Conservation (phyloP, 1,140 invertebrate genomes). For the Lepidurus packardi region DNA sequence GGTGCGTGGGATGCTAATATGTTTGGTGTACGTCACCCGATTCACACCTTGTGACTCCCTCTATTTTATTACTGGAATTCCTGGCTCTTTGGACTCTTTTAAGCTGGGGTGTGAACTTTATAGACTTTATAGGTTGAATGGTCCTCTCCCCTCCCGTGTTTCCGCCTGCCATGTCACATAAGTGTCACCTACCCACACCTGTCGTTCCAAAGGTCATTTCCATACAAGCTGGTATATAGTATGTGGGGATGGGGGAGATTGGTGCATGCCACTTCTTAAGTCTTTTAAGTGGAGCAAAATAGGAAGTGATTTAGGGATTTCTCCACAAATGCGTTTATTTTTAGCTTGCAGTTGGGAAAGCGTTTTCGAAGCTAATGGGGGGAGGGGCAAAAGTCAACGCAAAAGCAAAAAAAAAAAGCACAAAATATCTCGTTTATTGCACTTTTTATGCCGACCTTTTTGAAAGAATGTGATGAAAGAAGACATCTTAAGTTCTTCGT, state of each 20-base stretch:
- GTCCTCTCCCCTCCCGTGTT: neutral
- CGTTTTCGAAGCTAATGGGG: neutral
- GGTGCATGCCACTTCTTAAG: neutral
- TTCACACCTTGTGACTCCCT: neutral
- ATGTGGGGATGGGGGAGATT: neutral
- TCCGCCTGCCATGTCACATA: neutral
- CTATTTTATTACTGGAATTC: neutral
- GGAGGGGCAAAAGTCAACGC: neutral
- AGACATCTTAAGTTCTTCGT: conserved; percentile 1
- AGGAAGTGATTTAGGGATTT: neutral
- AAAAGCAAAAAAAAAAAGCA: neutral
- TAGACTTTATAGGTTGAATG: neutral
- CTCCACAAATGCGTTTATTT: neutral
- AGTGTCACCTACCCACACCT: conserved; percentile 9
- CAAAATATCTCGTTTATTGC: neutral
- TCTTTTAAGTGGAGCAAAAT: neutral
- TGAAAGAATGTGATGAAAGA: neutral
- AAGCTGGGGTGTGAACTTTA: too few relatives aligned
- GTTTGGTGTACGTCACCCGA: neutral
- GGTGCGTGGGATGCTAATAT: neutral
- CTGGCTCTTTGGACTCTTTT: neutral
- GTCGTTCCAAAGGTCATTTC: neutral
- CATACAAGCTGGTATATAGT: conserved; percentile 2
- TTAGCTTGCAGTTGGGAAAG: neutral
- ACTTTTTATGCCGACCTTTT: neutral